Percentiles rank a stretch among this genome's conserved stretches.
phyloP scores from a whole-genome alignment of 30 jellyfish, hydroid and myxozoan genomes.

The Hydractinia symbiolongicarpus region DNA sequence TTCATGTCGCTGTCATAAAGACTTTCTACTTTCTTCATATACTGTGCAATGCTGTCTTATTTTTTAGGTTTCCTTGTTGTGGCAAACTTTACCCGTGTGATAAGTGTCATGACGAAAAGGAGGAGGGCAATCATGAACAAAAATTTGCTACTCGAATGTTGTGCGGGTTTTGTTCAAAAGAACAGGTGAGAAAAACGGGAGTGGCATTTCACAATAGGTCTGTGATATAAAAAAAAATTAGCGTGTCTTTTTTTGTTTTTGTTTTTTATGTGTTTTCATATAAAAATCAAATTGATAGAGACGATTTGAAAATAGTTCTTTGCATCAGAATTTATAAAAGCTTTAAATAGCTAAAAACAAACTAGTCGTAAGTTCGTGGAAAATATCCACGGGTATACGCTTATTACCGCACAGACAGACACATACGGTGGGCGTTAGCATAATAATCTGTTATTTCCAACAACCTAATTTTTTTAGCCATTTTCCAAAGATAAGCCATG shows the following conservation, averaged over 20 bases:
- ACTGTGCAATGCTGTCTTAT: neutral
- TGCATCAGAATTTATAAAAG: too few relatives aligned
- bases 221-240: too few relatives aligned
- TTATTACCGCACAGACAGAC: too few relatives aligned
- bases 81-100: conserved; percentile 46
- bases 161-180: conserved; percentile 47
- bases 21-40: too few relatives aligned
- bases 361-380: too few relatives aligned
- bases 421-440: neutral
- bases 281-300: too few relatives aligned
- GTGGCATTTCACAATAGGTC: too few relatives aligned
- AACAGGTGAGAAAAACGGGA: conserved; percentile 22
- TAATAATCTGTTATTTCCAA: neutral
- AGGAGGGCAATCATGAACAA: conserved; percentile 36
- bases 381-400: too few relatives aligned
- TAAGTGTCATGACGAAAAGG: conserved; percentile 33
- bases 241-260: neutral
- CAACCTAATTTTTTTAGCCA: conserved; percentile 24
- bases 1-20: neutral
- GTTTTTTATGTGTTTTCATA: neutral
- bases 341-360: too few relatives aligned
- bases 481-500: conserved; percentile 40
- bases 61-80: conserved; percentile 42
- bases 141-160: conserved; percentile 35
- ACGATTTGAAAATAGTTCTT: too few relatives aligned